These are phyloP conservation scores for Sparidentex hasta DNA, from an alignment of 2,797 vertebrate species.

Conservation along the genomic window DNA sequence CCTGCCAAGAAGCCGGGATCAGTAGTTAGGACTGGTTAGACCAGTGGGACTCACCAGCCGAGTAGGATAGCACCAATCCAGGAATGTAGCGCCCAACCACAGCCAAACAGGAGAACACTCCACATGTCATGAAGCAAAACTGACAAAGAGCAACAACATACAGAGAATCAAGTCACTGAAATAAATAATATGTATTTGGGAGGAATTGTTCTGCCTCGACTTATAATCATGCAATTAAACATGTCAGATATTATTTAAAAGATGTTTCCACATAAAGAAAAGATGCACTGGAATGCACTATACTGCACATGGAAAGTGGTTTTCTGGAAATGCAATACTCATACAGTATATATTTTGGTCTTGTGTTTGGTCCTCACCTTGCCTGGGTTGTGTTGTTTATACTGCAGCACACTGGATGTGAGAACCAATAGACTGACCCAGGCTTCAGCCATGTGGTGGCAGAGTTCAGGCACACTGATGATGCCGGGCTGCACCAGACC, in stretches of 20 bases:
- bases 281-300: neutral
- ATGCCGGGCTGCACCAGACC: conserved; percentile 94
- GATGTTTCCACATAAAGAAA: neutral
- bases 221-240: neutral
- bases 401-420: conserved; percentile 85
- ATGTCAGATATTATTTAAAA: neutral
- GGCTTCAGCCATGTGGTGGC: conserved; percentile 93
- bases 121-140: conserved; percentile 95
- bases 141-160: conserved; percentile 70
- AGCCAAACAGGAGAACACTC: conserved; percentile 90
- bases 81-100: conserved; percentile 92
- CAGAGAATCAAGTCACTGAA: conserved; percentile 8
- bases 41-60: conserved; percentile 89
- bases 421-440: conserved; percentile 90
- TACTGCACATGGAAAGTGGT: neutral
- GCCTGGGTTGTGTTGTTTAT: conserved; percentile 93
- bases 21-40: conserved; percentile 37
- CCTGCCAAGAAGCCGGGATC: conserved; percentile 30
- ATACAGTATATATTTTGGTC: neutral
- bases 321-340: neutral
- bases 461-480: conserved; percentile 96
- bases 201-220: neutral
- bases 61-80: conserved; percentile 93
- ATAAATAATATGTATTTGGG: too few relatives aligned
- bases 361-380: conserved; percentile 87